These are phyloP conservation scores for Tapirus indicus DNA, from an alignment of 2,797 vertebrate species.

Conservation along the genomic window DNA sequence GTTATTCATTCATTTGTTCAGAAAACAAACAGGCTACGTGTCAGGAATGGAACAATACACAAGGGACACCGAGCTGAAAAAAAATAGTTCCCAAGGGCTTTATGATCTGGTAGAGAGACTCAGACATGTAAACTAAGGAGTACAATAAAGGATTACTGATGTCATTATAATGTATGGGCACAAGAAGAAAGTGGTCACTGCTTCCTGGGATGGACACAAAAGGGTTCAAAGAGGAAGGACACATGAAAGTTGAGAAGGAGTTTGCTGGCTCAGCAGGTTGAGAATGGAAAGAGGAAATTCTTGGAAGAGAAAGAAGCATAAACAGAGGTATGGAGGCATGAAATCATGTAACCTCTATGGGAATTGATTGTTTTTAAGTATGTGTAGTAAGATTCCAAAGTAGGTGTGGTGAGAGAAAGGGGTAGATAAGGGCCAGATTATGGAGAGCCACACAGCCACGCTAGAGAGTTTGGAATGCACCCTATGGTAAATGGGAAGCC, in stretches of 20 bases:
- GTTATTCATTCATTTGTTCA: background rate
- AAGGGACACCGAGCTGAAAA: background rate
- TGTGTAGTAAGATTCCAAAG: slow-evolving; percentile 34
- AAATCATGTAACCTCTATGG: background rate
- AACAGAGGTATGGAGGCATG: background rate
- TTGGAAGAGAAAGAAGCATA: background rate
- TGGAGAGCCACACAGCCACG: background rate
- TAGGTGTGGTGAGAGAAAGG: background rate
- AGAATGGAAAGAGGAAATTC: background rate
- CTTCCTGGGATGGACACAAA: background rate
- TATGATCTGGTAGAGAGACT: background rate
- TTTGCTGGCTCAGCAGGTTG: background rate
- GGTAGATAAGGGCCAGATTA: background rate
- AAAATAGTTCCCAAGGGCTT: background rate
- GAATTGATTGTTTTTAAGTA: slow-evolving; percentile 1
- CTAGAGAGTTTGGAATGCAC: background rate
- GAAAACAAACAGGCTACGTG: background rate
- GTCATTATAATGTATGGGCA: background rate
- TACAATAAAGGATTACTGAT: background rate
- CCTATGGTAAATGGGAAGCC: background rate
- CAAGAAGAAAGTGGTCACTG: background rate
- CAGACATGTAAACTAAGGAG: background rate
- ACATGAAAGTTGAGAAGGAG: background rate
- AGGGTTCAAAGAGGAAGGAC: background rate
- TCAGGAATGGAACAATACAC: background rate